Percentiles rank a stretch among this genome's conserved stretches.
phyloP scores from a whole-genome alignment of 2,888 invertebrate species.

The Buathra laborator region DNA sequence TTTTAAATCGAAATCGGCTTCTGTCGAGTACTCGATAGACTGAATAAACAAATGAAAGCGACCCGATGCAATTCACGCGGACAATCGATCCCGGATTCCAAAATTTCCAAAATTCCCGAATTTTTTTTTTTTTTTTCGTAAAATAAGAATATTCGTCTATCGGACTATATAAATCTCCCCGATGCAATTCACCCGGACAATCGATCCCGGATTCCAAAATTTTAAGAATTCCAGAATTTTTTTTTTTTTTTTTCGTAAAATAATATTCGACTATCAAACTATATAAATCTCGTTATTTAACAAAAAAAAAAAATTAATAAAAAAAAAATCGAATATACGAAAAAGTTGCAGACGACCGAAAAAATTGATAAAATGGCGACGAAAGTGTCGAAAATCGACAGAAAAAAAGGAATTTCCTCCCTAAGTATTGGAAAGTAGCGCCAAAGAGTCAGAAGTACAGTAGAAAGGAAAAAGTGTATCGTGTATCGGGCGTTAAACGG shows the following conservation, averaged over 20 bases:
- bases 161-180: no score
- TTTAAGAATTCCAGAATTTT: no score
- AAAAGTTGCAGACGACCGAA: background rate
- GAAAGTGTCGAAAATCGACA: background rate
- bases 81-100: no score
- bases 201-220: no score
- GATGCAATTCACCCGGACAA: no score
- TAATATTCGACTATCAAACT: no score
- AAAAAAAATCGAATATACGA: background rate
- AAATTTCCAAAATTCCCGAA: no score
- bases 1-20: background rate
- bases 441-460: constrained; percentile 54
- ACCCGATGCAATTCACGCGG: no score
- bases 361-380: constrained; percentile 36
- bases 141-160: no score
- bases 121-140: no score
- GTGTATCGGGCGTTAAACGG: constrained; percentile 55
- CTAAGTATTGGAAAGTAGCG: constrained; percentile 30
- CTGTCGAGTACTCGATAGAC: background rate
- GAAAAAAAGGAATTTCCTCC: constrained; percentile 10
- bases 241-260: no score
- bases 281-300: background rate
- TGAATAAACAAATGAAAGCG: no score
- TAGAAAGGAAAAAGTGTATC: constrained; percentile 59
- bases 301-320: background rate